phyloP scores from a whole-genome alignment of 2,113 vertebrate genomes.

The Heterotilapia buettikoferi region DNA sequence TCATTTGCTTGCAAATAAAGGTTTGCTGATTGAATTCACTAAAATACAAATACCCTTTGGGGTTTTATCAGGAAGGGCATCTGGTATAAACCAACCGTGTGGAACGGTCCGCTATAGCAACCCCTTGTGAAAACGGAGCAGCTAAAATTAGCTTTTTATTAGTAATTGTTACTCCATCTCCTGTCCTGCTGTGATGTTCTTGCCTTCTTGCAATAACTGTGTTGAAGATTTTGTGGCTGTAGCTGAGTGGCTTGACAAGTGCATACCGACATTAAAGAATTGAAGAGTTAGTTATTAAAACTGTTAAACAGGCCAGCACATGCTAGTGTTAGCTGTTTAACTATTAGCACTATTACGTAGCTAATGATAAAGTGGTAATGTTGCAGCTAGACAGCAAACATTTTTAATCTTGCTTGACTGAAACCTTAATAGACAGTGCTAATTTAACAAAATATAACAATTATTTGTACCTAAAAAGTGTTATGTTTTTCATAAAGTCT shows the following conservation, averaged over 20 bases:
- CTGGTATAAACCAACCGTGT: not conserved
- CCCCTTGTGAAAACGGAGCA: not conserved
- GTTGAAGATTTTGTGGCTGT: not conserved
- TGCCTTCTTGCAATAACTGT: not conserved
- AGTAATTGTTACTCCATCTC: not conserved
- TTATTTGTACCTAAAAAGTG: not conserved
- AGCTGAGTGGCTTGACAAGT: not conserved
- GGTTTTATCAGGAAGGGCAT: not conserved
- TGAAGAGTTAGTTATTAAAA: not conserved
- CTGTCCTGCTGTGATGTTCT: not conserved
- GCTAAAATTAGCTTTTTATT: not conserved
- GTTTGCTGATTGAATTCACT: not conserved
- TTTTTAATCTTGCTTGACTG: not conserved
- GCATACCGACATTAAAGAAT: not conserved
- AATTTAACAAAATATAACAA: not conserved
- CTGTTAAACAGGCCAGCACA: not conserved
- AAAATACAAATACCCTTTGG: not conserved
- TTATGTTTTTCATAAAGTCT: not conserved
- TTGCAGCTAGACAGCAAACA: not conserved
- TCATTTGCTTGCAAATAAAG: not conserved
- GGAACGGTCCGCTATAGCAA: not conserved
- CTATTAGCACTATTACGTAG: not conserved
- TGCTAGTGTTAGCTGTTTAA: not conserved
- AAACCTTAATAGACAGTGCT: not conserved
- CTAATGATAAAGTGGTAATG: not conserved